These are phyloP conservation scores for Acrossocheilus fasciatus DNA, from an alignment of 2,797 vertebrate species.

Conservation along the genomic window DNA sequence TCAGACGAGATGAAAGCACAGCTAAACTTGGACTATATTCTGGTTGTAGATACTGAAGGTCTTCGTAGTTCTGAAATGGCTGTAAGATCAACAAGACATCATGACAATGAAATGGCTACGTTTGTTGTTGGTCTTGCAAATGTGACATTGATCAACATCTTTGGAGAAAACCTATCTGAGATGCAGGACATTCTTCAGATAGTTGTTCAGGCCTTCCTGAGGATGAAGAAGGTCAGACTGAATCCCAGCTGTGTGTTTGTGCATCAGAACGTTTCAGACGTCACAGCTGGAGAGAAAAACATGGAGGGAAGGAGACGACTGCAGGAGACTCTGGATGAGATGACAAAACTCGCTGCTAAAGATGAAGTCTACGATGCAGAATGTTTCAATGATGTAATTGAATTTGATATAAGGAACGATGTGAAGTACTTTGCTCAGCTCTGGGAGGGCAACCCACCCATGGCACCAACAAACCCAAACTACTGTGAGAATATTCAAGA, in stretches of 20 bases:
- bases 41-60: constrained; percentile 81
- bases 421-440: constrained; percentile 15
- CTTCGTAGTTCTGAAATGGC: constrained; percentile 68
- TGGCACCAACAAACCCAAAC: constrained; percentile 22
- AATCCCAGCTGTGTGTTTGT: too few species aligned
- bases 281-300: constrained; percentile 74
- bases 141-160: too few species aligned
- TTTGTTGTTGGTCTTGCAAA: too few species aligned
- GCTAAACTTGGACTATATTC: constrained; percentile 60
- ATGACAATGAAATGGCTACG: too few species aligned
- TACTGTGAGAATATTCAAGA: constrained; percentile 8
- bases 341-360: constrained; percentile 72
- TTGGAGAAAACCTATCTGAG: too few species aligned
- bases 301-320: constrained; percentile 72
- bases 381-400: not conserved
- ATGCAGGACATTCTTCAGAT: too few species aligned
- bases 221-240: too few species aligned
- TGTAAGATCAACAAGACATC: constrained; percentile 62
- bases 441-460: not conserved
- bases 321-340: constrained; percentile 77
- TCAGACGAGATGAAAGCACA: constrained; percentile 65
- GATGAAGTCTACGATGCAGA: constrained; percentile 56
- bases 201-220: too few species aligned
- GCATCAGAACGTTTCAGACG: too few species aligned
- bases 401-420: not conserved